Conservation (phyloP, 2,797 vertebrate species). For the Holocentrus rufus region DNA sequence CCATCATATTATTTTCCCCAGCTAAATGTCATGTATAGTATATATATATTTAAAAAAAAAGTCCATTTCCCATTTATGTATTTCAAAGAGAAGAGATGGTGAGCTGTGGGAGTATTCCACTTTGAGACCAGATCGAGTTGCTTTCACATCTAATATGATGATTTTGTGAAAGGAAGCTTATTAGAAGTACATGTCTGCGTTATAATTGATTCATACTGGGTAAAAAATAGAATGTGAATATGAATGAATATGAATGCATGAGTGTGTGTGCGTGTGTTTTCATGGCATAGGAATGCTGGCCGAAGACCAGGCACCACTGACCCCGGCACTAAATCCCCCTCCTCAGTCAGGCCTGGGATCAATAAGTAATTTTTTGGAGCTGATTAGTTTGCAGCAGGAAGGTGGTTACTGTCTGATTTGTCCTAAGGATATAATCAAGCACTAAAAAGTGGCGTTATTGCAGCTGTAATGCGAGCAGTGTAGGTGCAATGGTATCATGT, state of each 20-base stretch:
- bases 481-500: conserved; percentile 51
- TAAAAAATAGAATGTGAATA: conserved; percentile 21
- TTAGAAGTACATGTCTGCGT: conserved; percentile 61
- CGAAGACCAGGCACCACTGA: conserved; percentile 76
- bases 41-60: conserved; percentile 54
- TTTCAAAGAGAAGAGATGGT: conserved; percentile 49
- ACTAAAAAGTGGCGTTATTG: conserved; percentile 87
- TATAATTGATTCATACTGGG: conserved; percentile 74
- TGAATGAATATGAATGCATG: conserved; percentile 21
- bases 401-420: conserved; percentile 87
- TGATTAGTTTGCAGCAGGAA: conserved; percentile 96
- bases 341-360: conserved; percentile 85
- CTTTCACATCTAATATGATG: conserved; percentile 41
- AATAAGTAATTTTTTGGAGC: conserved; percentile 99
- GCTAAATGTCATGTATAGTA: conserved; percentile 71
- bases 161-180: conserved; percentile 57
- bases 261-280: conserved; percentile 35
- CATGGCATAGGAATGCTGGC: conserved; percentile 54
- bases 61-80: conserved; percentile 75
- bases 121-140: conserved; percentile 35
- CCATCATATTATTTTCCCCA: conserved; percentile 63
- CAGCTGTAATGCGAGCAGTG: conserved; percentile 75
- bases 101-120: conserved; percentile 43
- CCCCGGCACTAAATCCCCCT: conserved; percentile 85
- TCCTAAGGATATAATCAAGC: conserved; percentile 96